phyloP scores from a whole-genome alignment of 2,797 vertebrate species.

The Danio albolineatus region DNA sequence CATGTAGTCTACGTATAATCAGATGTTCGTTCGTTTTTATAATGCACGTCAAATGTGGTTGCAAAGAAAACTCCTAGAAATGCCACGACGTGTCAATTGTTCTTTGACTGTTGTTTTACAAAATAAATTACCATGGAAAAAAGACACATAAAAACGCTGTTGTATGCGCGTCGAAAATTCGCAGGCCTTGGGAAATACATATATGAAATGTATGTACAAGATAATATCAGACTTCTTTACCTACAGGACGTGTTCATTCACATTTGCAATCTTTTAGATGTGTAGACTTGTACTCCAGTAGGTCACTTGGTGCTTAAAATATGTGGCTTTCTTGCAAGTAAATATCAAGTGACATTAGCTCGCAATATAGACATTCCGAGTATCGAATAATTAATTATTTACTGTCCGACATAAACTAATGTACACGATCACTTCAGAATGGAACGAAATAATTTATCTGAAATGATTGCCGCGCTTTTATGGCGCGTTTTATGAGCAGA shows the following conservation, averaged over 20 bases:
- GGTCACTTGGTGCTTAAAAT: background rate
- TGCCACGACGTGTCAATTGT: background rate
- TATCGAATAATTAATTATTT: conserved; percentile 4
- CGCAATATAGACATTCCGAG: background rate
- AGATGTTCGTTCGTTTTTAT: background rate
- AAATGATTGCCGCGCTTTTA: background rate
- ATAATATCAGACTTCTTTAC: background rate
- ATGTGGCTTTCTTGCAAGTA: background rate
- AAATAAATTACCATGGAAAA: background rate
- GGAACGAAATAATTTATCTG: conserved; percentile 4
- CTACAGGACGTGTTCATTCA: background rate
- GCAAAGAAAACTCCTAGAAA: background rate
- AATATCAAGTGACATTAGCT: background rate
- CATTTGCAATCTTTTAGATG: background rate
- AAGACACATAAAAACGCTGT: background rate
- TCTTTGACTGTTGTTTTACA: background rate
- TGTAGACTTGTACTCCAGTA: background rate
- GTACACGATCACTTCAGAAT: background rate
- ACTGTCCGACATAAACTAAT: background rate
- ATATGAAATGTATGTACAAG: background rate
- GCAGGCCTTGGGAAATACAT: background rate
- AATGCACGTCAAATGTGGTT: background rate
- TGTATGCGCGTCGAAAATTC: background rate
- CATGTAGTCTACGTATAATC: background rate
- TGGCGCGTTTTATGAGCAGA: background rate